These are phyloP conservation scores for Alexandromys fortis DNA, from an alignment of 2,113 vertebrate species.

Conservation along the genomic window DNA sequence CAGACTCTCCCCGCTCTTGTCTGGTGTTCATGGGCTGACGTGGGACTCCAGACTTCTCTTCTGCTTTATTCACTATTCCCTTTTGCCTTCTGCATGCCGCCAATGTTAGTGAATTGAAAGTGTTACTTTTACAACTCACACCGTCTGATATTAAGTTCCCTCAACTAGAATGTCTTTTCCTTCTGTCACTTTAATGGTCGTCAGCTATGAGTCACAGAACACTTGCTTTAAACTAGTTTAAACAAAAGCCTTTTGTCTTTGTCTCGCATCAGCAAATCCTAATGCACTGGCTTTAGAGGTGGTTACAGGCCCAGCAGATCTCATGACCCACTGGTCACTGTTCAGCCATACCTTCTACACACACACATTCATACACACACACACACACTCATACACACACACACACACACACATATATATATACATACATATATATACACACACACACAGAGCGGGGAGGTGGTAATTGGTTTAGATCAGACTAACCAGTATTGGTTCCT, in stretches of 20 bases:
- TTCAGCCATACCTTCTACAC: background rate
- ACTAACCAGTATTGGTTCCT: conserved; percentile 3
- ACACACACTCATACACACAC: too few relatives aligned
- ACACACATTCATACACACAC: background rate
- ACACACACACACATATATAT: too few relatives aligned
- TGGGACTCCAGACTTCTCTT: background rate
- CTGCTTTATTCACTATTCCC: background rate
- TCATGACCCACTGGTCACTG: background rate
- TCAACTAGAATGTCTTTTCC: background rate
- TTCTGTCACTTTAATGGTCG: conserved; percentile 23
- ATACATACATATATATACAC: background rate
- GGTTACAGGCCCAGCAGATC: background rate
- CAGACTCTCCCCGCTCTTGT: background rate
- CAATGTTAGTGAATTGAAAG: conserved; percentile 13
- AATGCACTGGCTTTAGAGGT: background rate
- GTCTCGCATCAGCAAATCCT: conserved; percentile 15
- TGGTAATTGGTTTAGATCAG: background rate
- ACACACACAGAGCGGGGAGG: background rate
- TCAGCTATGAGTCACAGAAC: background rate
- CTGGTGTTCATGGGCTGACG: background rate
- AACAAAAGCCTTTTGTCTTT: conserved; percentile 42
- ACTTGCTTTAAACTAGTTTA: conserved; percentile 10
- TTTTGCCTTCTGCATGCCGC: background rate
- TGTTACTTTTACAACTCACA: background rate
- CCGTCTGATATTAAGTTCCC: background rate